Conservation (phyloP, 2,797 vertebrate genomes). For the Acipenser ruthenus region DNA sequence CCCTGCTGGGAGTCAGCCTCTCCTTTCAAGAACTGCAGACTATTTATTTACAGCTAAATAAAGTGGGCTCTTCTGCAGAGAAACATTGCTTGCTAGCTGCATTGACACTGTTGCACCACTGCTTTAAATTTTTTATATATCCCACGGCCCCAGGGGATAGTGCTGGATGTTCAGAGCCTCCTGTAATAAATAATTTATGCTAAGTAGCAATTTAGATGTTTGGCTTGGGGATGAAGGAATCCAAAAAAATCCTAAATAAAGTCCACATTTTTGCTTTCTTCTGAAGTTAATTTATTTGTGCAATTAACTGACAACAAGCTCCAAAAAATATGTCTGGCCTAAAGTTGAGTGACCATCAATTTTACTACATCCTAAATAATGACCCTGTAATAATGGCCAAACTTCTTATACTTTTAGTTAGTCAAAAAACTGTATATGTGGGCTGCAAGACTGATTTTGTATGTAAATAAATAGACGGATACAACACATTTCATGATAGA, state of each 20-base stretch:
- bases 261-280: conserved; percentile 66
- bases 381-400: conserved; percentile 23
- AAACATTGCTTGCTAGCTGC: conserved; percentile 60
- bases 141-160: conserved; percentile 69
- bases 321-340: conserved; percentile 67
- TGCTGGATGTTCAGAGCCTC: conserved; percentile 80
- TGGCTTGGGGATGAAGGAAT: conserved; percentile 79
- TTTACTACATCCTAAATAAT: conserved; percentile 62
- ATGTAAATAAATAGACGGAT: background rate
- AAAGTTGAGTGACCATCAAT: conserved; percentile 64
- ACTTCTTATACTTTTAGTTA: background rate
- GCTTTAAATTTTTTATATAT: conserved; percentile 79
- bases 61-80: conserved; percentile 74
- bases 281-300: conserved; percentile 73
- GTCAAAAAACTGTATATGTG: no score
- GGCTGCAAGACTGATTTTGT: background rate
- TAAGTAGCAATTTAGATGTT: conserved; percentile 94
- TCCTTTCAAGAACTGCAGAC: conserved; percentile 58
- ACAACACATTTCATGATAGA: no score
- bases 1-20: conserved; percentile 66
- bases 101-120: conserved; percentile 60
- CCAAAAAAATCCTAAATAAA: conserved; percentile 85
- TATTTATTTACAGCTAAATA: conserved; percentile 77
- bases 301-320: conserved; percentile 75
- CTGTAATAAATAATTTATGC: conserved; percentile 95